Evolutionary conservation across 2,888 invertebrate species (phyloP).

Genomic region (Nephrotoma appendiculata): DNA sequence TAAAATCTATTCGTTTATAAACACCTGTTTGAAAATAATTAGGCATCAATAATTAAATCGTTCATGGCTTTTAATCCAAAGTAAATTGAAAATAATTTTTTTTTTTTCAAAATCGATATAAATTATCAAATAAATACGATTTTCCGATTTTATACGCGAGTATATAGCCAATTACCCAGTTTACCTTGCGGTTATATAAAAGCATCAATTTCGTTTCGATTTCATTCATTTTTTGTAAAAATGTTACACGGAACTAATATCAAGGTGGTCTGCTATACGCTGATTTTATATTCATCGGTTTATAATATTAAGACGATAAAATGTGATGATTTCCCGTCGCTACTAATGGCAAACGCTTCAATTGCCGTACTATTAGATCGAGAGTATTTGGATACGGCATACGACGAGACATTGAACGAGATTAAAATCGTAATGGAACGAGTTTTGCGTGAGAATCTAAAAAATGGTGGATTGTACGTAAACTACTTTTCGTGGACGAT

Average conservation of each 20-base stretch:
- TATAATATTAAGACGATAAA: not conserved
- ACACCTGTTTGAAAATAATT: not conserved
- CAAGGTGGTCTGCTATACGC: not conserved
- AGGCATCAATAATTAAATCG: not conserved
- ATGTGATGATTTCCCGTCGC: slow-evolving; percentile 49
- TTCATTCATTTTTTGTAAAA: not conserved
- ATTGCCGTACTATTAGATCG: slow-evolving; percentile 59
- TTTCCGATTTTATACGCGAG: not conserved
- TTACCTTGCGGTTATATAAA: not conserved
- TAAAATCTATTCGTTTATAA: not conserved
- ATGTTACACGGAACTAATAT: not conserved
- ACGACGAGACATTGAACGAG: slow-evolving; percentile 38
- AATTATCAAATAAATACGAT: not conserved
- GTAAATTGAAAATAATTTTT: not conserved
- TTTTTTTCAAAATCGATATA: not conserved
- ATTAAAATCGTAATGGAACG: slow-evolving; percentile 49
- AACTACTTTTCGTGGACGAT: slow-evolving; percentile 53
- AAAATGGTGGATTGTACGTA: slow-evolving; percentile 52
- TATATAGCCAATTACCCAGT: not conserved
- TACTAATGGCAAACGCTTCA: slow-evolving; percentile 57
- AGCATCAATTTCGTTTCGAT: not conserved
- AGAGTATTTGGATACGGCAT: slow-evolving; percentile 46
- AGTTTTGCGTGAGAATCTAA: slow-evolving; percentile 46
- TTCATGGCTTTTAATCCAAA: not conserved
- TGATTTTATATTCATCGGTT: not conserved